Evolutionary conservation across 2,113 vertebrate species (phyloP), one percentile per base, ranked within the genome.

Genomic region (Miniopterus natalensis): DNA sequence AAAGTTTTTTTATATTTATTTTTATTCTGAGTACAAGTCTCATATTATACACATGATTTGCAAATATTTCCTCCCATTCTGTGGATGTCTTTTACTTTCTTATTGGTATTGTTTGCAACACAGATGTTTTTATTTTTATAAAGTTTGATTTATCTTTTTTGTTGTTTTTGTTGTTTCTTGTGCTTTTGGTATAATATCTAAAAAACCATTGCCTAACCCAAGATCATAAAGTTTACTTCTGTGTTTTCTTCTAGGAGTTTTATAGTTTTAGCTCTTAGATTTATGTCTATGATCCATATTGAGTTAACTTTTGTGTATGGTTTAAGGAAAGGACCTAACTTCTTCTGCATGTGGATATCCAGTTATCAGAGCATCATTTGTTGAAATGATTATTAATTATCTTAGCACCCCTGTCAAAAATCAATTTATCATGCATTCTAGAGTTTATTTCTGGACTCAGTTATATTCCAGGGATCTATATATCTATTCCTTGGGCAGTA

Each of bases 61-160:
- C 27, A 94, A 86, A 71, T 74, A 75, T 70, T 94, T 87, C 51
- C 49, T 91, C 70, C 47, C 10, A 14, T 45, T 90, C 45, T 80
- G 1, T 55, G 36, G 14, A 8, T 53, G 74, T 89, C 23, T 90
- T 96, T 73, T 66, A 65, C 23, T 70, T 89, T 90, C 45, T 86
- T 73, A 2, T 81, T 61, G 49, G 8, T 31, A 71, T n/a, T 63
- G 9, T 68, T 79, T 85, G 25, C 27, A 75, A 29, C 20, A 66
- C 45, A 70, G 42, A 84, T 40, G 13, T 45, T 74, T 59, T 47
- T 92, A 36, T 85, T 66, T 89, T 81, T 59, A 14, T 95, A 1
- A 87, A 79, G 12, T 75, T 53, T 65, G 25, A 29, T 8, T 31
- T 87, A 89, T 15, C 55, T 40, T 90, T 42, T 47, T 10, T 42